A percentile compares a stretch with the other conserved stretches of the same genome.
Conservation (phyloP, 2,888 invertebrate genomes). For the Cactoblastis cactorum region DNA sequence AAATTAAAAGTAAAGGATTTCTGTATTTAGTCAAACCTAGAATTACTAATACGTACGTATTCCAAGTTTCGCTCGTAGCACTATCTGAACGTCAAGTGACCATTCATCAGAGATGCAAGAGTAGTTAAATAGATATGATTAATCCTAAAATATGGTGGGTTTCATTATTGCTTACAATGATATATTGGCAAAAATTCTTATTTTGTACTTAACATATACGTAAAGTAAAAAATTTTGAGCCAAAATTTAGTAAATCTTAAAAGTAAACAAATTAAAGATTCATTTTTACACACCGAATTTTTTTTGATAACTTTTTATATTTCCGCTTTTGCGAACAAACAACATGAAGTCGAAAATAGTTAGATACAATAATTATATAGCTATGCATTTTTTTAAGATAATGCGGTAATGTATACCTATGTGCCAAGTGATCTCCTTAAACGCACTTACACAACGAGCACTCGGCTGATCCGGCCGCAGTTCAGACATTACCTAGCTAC, state of each 20-base stretch:
- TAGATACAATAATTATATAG: conserved; percentile 28
- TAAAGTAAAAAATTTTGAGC: conserved; percentile 54
- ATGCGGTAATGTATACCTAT: conserved; percentile 31
- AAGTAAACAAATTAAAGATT: conserved; percentile 28
- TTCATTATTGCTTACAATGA: conserved; percentile 68
- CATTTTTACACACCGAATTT: conserved; percentile 13
- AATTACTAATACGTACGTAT: neutral
- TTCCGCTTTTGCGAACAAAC: conserved; percentile 26
- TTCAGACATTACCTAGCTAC: conserved; percentile 67
- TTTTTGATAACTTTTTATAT: conserved; percentile 17
- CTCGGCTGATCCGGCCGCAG: conserved; percentile 45
- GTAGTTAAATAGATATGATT: conserved; percentile 26
- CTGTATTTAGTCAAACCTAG: neutral
- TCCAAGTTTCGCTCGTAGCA: conserved; percentile 23
- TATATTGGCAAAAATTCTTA: conserved; percentile 62
- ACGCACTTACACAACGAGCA: conserved; percentile 61
- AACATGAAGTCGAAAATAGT: conserved; percentile 29
- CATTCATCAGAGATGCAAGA: conserved; percentile 23
- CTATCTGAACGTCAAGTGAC: conserved; percentile 33
- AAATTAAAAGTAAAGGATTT: neutral
- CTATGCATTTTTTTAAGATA: conserved; percentile 35
- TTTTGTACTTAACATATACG: conserved; percentile 47
- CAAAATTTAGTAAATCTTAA: conserved; percentile 42
- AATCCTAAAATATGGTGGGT: conserved; percentile 38
- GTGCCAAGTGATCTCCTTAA: conserved; percentile 45